Percentiles rank a stretch among this genome's conserved stretches.
These are phyloP conservation scores for Paradoxurus hermaphroditus DNA, from an alignment of 2,113 vertebrate species.

Conservation along the genomic window DNA sequence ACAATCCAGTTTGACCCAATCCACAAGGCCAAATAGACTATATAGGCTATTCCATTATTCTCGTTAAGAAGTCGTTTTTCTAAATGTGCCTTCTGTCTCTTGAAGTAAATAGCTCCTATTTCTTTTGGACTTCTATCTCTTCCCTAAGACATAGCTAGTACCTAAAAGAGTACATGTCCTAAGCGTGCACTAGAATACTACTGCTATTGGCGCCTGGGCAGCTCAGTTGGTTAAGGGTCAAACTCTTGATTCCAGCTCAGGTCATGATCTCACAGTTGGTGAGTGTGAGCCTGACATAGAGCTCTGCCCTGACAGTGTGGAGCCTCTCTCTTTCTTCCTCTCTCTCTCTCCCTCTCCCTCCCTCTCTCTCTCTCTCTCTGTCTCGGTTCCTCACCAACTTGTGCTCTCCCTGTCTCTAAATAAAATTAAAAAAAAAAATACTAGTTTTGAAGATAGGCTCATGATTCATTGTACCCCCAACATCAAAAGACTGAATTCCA, in stretches of 20 bases:
- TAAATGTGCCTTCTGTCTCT: slow-evolving; percentile 11
- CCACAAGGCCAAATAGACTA: not conserved
- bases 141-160: not conserved
- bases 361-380: no score
- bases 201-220: no score
- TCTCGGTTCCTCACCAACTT: no score
- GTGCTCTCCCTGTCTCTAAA: no score
- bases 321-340: no score
- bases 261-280: no score
- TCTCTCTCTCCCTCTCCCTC: no score
- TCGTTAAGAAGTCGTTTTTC: not conserved
- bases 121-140: not conserved
- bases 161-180: not conserved
- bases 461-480: not conserved
- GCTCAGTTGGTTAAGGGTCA: no score
- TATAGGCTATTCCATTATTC: not conserved
- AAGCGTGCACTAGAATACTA: not conserved
- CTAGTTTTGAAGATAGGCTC: not conserved
- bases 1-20: not conserved
- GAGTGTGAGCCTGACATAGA: no score
- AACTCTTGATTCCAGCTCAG: no score
- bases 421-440: not conserved
- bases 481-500: not conserved
- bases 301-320: no score
- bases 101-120: slow-evolving; percentile 1